Base-by-base conservation (phyloP, 2,797 vertebrate genomes). In the Malacoctenus gilli region DNA sequence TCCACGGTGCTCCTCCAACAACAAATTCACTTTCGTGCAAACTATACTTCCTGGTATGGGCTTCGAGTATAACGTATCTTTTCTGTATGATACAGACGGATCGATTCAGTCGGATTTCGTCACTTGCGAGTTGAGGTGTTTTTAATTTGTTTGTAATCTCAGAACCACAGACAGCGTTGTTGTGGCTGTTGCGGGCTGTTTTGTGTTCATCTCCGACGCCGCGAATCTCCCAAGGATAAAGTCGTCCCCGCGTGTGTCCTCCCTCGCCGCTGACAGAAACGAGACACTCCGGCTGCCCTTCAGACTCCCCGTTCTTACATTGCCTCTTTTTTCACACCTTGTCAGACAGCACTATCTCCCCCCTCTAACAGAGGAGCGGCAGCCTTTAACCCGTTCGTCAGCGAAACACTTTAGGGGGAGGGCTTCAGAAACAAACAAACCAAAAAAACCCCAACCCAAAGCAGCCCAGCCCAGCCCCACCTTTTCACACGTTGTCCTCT, bases 311-410 rank as follows among this genome's bases (percentile, higher is more conserved):
- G 37, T 62, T 79, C 73, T 44, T 67, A 37, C 62, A 13, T 53
- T 21, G 44, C 61, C 60, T 82, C 58, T 68, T 79, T 72, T 80
- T 70, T 87, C 80, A 86, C 86, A 86, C 75, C 78, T 80, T 85
- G 84, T 88, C 85, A 86, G 70, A 89, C 78, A 74, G 54, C 57
- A 64, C 70, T 54, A 62, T 70, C 70, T 76, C 67, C 42, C 68
- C n/a, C 35, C 51, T 50, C 72, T 44, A 44, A 51, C 61, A 40
- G 36, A 58, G 42, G 49, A 62, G 19, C 59, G 56, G 46, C 55
- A 44, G 64, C 73, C 63, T 68, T 77, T 76, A 83, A 75, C 75
- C 74, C 71, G 58, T 82, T 66, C 76, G 15, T 47, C 60, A 32
- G n/a, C 65, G 18, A 60, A 15, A 49, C 71, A 22, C 39, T 31